phyloP scores from a whole-genome alignment of 2,888 invertebrate genomes.

The Brenthis hecate region DNA sequence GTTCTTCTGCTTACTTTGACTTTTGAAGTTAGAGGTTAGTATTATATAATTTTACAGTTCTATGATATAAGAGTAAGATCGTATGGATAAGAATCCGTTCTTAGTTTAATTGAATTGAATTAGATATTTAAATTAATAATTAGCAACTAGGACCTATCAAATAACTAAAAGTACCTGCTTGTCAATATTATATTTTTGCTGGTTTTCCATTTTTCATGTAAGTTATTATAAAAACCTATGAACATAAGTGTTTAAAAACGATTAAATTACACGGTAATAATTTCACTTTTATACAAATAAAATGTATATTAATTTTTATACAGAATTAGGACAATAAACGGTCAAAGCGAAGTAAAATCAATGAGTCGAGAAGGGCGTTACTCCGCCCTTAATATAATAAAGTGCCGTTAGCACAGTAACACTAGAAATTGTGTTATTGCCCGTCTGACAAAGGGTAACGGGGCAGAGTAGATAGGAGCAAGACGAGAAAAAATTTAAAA shows the following conservation, averaged over 20 bases:
- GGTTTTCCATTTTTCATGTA: too few species aligned
- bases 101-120: too few species aligned
- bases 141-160: too few species aligned
- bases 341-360: slow-evolving; percentile 22
- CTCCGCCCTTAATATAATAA: slow-evolving; percentile 42
- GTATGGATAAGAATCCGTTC: too few species aligned
- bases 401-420: slow-evolving; percentile 54
- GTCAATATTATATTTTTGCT: too few species aligned
- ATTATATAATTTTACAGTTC: slow-evolving; percentile 5
- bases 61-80: too few species aligned
- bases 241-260: too few species aligned
- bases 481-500: not conserved
- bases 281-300: not conserved
- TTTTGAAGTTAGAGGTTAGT: slow-evolving; percentile 11
- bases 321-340: slow-evolving; percentile 10
- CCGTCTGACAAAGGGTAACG: slow-evolving; percentile 39
- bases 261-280: not conserved
- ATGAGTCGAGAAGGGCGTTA: slow-evolving; percentile 22
- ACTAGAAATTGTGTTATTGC: slow-evolving; percentile 52
- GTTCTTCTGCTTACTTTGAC: slow-evolving; percentile 28
- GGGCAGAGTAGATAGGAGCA: slow-evolving; percentile 12
- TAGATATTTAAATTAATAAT: too few species aligned
- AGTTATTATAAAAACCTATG: too few species aligned
- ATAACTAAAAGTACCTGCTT: too few species aligned
- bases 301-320: not conserved